Evolutionary conservation across 2,888 invertebrate genomes (phyloP).

Genomic region (Cyrtodaria siliqua): DNA sequence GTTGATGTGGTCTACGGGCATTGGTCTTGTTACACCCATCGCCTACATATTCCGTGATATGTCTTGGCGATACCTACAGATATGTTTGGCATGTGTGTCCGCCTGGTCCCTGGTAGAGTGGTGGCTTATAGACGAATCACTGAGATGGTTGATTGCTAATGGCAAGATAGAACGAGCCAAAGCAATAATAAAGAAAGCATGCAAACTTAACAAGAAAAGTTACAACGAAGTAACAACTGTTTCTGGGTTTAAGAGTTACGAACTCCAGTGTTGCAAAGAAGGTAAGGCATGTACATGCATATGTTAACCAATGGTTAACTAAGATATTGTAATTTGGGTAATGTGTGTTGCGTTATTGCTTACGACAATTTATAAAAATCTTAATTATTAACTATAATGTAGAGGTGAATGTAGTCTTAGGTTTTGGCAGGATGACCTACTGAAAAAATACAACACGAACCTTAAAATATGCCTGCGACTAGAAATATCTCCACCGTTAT

Average conservation of each 20-base stretch:
- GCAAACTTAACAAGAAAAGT: constrained; percentile 63
- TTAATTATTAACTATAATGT: too few species aligned
- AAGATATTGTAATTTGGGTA: too few species aligned
- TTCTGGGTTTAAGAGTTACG: constrained; percentile 5
- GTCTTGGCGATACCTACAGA: constrained; percentile 72
- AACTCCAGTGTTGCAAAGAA: background rate
- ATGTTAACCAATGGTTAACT: too few species aligned
- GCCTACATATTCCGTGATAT: constrained; percentile 66
- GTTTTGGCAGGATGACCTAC: too few species aligned
- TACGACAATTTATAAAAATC: too few species aligned
- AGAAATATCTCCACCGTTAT: too few species aligned
- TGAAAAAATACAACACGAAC: too few species aligned
- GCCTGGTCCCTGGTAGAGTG: constrained; percentile 61
- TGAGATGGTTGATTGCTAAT: constrained; percentile 77
- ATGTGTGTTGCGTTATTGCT: too few species aligned
- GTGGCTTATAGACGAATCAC: constrained; percentile 78
- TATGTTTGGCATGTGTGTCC: constrained; percentile 53
- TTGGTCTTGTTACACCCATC: constrained; percentile 62
- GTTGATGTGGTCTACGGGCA: constrained; percentile 63
- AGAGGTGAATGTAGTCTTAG: too few species aligned
- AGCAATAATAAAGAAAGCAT: constrained; percentile 63
- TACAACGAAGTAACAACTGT: constrained; percentile 45
- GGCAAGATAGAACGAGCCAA: constrained; percentile 67
- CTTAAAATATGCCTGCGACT: too few species aligned
- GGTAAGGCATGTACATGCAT: background rate